Conservation (phyloP, 1,140 invertebrate species). For the Leptinotarsa lineolata region DNA sequence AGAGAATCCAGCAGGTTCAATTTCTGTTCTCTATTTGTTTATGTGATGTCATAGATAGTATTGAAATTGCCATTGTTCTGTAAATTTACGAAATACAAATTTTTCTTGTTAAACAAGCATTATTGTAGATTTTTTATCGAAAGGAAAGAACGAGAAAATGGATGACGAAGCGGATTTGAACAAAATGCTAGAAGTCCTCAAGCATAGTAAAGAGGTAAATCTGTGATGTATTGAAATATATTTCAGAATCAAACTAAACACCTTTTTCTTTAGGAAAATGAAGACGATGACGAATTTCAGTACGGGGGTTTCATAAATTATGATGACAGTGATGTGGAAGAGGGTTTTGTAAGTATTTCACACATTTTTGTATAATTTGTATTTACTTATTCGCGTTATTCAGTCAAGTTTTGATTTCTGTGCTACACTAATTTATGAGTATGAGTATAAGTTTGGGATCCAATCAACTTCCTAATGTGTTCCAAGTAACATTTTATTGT, state of each 20-base stretch:
- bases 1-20: too few species aligned
- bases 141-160: not conserved
- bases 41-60: too few species aligned
- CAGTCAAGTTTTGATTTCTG: too few species aligned
- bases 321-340: slow-evolving; percentile 8
- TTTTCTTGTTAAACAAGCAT: too few species aligned
- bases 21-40: too few species aligned
- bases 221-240: not conserved
- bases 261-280: not conserved
- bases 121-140: too few species aligned
- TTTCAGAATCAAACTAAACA: not conserved
- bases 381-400: not conserved
- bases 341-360: not conserved
- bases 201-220: slow-evolving; percentile 13
- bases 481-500: too few species aligned
- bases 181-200: slow-evolving; percentile 20
- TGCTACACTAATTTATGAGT: too few species aligned
- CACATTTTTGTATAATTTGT: not conserved
- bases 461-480: too few species aligned
- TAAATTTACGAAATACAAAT: too few species aligned
- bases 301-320: slow-evolving; percentile 11
- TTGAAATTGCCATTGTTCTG: too few species aligned
- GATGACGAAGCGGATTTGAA: slow-evolving; percentile 26
- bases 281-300: not conserved
- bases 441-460: too few species aligned